These are phyloP conservation scores for Cyprinodon variegatus DNA, from an alignment of 2,113 vertebrate species.

Conservation along the genomic window DNA sequence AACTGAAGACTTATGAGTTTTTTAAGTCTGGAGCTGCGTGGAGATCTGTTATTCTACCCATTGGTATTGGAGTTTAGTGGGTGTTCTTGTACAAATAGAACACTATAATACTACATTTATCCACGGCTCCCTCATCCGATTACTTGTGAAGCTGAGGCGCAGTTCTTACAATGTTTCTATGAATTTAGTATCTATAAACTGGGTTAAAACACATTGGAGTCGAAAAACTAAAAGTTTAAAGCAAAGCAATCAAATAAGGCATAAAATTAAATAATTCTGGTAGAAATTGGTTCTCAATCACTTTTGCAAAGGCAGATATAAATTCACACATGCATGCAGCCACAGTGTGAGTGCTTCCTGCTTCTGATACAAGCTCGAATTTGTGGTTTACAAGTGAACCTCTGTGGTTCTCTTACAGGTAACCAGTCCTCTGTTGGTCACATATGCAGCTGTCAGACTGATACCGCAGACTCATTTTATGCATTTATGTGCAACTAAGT, in stretches of 20 bases:
- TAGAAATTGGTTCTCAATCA: background rate
- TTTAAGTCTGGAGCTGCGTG: too few relatives aligned
- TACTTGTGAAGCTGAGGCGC: background rate
- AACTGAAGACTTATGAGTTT: too few relatives aligned
- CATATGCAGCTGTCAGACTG: slow-evolving; percentile 20
- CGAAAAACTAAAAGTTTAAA: background rate
- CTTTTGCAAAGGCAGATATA: background rate
- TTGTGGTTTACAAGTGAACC: slow-evolving; percentile 49
- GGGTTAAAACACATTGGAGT: background rate
- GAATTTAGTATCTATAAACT: background rate
- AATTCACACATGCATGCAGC: background rate
- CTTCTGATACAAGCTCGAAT: slow-evolving; percentile 40
- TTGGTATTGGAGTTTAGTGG: too few relatives aligned
- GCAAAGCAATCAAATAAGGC: too few relatives aligned
- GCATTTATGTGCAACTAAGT: slow-evolving; percentile 7
- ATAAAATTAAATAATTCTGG: too few relatives aligned
- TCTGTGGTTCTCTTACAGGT: slow-evolving; percentile 53
- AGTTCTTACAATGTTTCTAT: background rate
- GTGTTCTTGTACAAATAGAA: too few relatives aligned
- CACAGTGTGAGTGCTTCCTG: slow-evolving; percentile 37
- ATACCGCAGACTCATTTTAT: slow-evolving; percentile 5
- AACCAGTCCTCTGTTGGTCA: slow-evolving; percentile 20
- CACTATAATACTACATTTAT: background rate
- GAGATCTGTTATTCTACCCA: too few relatives aligned
- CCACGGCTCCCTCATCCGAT: background rate